A percentile compares a stretch with the other conserved stretches of the same genome.
phyloP scores from a whole-genome alignment of 1,140 invertebrate genomes.

The Caenorhabditis elegans region WBcel235 BX284604.4:11076501-11077000 shows the following conservation, averaged over 20 bases:
- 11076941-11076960: too few species aligned
- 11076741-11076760: too few species aligned
- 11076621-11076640: background rate
- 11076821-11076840: background rate
- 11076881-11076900: background rate
- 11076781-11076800: background rate
- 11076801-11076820: background rate
- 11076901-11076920: constrained; percentile 1
- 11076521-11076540: background rate
- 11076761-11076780: too few species aligned
- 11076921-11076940: background rate
- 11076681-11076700: too few species aligned
- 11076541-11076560: background rate
- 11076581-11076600: background rate
- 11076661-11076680: too few species aligned
- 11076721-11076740: too few species aligned
- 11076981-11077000: background rate
- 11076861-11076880: background rate
- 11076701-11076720: too few species aligned
- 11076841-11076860: background rate
- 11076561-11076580: background rate
- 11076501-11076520: background rate
- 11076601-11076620: background rate
- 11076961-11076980: background rate
- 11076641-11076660: background rate